Evolutionary conservation across 2,888 invertebrate genomes (phyloP), one percentile per base, ranked within the genome.

Genomic region (Physocephala rufipes): DNA sequence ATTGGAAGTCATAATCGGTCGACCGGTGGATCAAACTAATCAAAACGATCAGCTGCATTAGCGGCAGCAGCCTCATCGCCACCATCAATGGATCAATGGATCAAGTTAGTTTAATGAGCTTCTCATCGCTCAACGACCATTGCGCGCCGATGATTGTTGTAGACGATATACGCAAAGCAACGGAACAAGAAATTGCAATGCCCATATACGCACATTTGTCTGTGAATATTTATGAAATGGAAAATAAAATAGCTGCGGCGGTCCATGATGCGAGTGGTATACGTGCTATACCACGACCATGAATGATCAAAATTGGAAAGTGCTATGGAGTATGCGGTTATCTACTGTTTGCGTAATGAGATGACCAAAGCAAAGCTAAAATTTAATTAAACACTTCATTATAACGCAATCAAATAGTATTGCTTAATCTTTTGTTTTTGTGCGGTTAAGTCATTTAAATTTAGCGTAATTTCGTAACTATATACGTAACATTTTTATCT

Each of bases 1-100:
- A 71, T 59, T 66, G 71, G 62, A 66, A 49, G 66, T 71, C 71
- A 71, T 71, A 71, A 71, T 71, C 71, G 66, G 47, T 59, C 65
- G 65, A 58, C 47, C 70, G 65, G 59, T 65, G 59, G 59, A 70
- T 70, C 70, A 36, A 64, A n/a, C 30, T 53, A 58, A 59, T 59
- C 70, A 59, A 65, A 59, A n/a, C n/a, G n/a, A n/a, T n/a, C n/a
- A n/a, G n/a, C n/a, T n/a, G n/a, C n/a, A n/a, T n/a, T n/a, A n/a
- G n/a, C n/a, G n/a, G n/a, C n/a, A n/a, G n/a, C n/a, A n/a, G n/a
- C n/a, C n/a, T n/a, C n/a, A n/a, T n/a, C n/a, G n/a, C 65, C 61
- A 68, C 62, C 68, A 67, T 45, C 67, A 47, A 15, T 58, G 58
- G 58, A 47, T 67, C 67, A 67, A 45, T 43, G 61, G 65, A 70